These are phyloP conservation scores for Drosophila leonis DNA, from an alignment of 2,888 invertebrate species.

Conservation along the genomic window DNA sequence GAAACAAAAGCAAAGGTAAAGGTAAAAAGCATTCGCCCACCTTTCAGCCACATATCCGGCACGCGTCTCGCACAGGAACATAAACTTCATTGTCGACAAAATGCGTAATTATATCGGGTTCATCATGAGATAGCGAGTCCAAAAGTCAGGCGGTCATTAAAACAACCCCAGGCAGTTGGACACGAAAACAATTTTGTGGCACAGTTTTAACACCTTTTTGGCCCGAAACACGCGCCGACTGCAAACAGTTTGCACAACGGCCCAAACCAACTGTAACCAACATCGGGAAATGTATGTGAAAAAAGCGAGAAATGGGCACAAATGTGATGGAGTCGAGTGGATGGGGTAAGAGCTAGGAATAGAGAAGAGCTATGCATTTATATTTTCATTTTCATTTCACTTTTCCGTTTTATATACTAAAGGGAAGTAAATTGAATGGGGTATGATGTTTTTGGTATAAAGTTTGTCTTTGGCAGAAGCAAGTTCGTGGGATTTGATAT, in stretches of 20 bases:
- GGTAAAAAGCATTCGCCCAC: slow-evolving; percentile 40
- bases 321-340: slow-evolving; percentile 10
- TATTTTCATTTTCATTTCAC: slow-evolving; percentile 19
- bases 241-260: slow-evolving; percentile 64
- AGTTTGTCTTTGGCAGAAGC: background rate
- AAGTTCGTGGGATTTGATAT: background rate
- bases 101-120: slow-evolving; percentile 67
- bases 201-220: slow-evolving; percentile 77
- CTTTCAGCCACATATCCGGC: slow-evolving; percentile 52
- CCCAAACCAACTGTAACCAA: slow-evolving; percentile 20
- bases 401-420: background rate
- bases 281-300: slow-evolving; percentile 51
- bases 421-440: background rate
- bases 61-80: slow-evolving; percentile 69
- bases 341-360: background rate
- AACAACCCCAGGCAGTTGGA: slow-evolving; percentile 55
- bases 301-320: slow-evolving; percentile 34
- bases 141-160: slow-evolving; percentile 60
- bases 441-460: background rate
- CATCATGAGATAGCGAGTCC: slow-evolving; percentile 34
- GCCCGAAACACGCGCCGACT: slow-evolving; percentile 65
- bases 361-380: slow-evolving; percentile 28
- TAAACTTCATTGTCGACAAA: slow-evolving; percentile 78
- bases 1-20: slow-evolving; percentile 1
- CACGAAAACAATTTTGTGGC: slow-evolving; percentile 66